Evolutionary conservation across 2,113 vertebrate genomes (phyloP), one percentile per base, ranked within the genome.

Genomic region (Osmerus eperlanus): DNA sequence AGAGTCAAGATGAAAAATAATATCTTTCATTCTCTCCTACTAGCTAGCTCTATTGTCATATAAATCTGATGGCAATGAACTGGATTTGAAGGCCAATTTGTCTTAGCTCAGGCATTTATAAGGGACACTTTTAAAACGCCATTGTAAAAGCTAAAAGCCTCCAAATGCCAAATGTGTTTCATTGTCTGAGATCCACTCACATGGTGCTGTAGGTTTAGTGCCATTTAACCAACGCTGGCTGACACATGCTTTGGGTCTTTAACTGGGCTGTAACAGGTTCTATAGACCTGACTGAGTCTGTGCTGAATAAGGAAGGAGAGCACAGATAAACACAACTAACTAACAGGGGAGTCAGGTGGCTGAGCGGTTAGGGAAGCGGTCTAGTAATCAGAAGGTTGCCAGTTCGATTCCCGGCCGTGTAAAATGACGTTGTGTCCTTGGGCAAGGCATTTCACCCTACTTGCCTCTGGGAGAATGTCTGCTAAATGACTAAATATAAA

Each of bases 61-160:
- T 62, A 62, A 29, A 62, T 62, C 60, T 62, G 60, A 6, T 2
- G 21, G 21, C 25, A 28, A 28, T 28, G 60, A 23, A 62, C 28
- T 16, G 60, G 12, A 19, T 23, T 60, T 13, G 23, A 19, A 60
- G 58, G 28, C 60, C 60, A 62, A 62, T 62, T 62, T 3, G 4
- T 62, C 23, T 28, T 62, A 29, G 21, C n/a, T 12, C 2, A 62
- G 23, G 69, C 51, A 73, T 72, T 76, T 73, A 80, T 21, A 47
- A 47, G 9, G 9, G 41, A 47, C 41, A 1, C 11, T 61, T 61
- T 29, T 62, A 61, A 13, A 29, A 62, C 14, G 8, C 13, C 14
- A 4, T 62, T 28, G 51, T 74, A 58, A 76, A 77, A 71, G 71
- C 65, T 80, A 77, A 77, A 77, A 70, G 74, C 70, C n/a, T 32